These are phyloP conservation scores for Apodemus sylvaticus DNA, from an alignment of 2,113 vertebrate genomes.

Conservation along the genomic window DNA sequence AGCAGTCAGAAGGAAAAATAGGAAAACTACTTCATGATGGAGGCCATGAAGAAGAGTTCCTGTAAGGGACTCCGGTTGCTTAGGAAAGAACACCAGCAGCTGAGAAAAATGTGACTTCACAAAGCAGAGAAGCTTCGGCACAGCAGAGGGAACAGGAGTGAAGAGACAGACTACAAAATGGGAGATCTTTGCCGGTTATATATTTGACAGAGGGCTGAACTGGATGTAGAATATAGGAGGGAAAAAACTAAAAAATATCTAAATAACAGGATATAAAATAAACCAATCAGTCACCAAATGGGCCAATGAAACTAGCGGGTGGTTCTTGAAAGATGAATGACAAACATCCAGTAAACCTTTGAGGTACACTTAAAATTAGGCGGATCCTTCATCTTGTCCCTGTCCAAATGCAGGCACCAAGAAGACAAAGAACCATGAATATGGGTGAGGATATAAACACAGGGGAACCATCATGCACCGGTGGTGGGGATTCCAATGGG, in stretches of 20 bases:
- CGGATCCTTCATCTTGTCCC: not conserved
- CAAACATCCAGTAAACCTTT: not conserved
- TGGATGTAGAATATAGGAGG: not conserved
- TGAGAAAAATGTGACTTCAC: not conserved
- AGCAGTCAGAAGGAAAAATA: not conserved
- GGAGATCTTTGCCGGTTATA: too few species aligned
- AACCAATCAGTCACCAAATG: not conserved
- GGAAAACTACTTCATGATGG: too few species aligned
- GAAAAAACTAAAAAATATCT: not conserved
- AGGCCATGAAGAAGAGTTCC: not conserved
- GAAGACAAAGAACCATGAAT: not conserved
- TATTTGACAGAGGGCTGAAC: too few species aligned
- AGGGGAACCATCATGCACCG: too few species aligned
- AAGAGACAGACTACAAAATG: too few species aligned
- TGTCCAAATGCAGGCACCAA: not conserved
- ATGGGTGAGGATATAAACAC: not conserved
- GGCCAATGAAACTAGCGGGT: not conserved
- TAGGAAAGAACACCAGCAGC: not conserved
- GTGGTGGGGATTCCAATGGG: not conserved
- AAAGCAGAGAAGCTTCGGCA: not conserved
- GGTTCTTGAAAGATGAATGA: not conserved
- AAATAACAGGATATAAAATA: not conserved
- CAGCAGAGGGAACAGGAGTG: not conserved
- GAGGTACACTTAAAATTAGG: too few species aligned
- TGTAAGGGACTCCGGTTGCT: not conserved